A percentile compares a stretch with the other conserved stretches of the same genome.
phyloP scores from a whole-genome alignment of 2,113 vertebrate genomes.

The Plestiodon gilberti region DNA sequence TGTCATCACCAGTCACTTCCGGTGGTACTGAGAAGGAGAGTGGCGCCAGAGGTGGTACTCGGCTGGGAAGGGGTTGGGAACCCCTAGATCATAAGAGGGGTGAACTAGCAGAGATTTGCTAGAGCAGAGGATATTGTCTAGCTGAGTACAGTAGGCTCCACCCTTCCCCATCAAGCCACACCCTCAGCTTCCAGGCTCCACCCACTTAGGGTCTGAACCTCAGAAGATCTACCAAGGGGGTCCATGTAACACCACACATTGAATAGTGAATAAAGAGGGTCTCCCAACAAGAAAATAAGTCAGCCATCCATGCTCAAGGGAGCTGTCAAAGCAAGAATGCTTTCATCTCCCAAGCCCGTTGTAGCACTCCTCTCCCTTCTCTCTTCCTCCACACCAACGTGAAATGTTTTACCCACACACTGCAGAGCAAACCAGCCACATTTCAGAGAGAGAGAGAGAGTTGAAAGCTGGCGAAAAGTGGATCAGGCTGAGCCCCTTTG shows the following conservation, averaged over 20 bases:
- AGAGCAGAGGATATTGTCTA: no score
- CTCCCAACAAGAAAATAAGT: background rate
- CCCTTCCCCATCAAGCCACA: background rate
- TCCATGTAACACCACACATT: no score
- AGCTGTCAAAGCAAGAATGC: background rate
- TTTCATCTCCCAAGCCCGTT: background rate
- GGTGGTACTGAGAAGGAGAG: no score
- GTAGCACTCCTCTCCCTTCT: no score
- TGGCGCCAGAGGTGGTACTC: no score
- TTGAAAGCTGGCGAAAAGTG: conserved; percentile 53
- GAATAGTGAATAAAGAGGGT: no score
- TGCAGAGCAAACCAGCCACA: conserved; percentile 61
- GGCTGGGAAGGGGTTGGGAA: no score
- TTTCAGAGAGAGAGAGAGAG: conserved; percentile 53
- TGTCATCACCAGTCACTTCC: no score
- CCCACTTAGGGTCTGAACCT: background rate
- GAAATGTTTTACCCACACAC: conserved; percentile 36
- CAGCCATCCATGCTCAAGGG: background rate
- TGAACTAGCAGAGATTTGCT: no score
- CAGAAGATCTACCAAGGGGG: background rate
- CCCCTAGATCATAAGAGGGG: no score
- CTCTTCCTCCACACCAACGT: conserved; percentile 49
- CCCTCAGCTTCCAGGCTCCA: background rate
- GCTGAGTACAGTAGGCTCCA: no score
- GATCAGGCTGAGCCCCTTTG: conserved; percentile 53